Conservation (phyloP, 2,797 vertebrate genomes). For the Dryobates pubescens region DNA sequence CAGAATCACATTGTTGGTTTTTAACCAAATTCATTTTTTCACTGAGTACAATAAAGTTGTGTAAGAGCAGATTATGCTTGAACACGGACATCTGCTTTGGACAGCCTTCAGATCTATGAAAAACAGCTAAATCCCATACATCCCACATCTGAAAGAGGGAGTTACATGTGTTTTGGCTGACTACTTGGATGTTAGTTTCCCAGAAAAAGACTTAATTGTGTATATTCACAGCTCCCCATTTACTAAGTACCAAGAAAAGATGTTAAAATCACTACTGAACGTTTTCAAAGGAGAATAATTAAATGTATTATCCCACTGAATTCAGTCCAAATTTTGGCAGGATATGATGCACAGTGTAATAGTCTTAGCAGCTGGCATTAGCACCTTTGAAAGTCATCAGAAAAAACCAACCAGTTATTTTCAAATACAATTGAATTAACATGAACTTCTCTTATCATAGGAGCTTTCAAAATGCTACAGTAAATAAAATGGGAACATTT, state of each 20-base stretch:
- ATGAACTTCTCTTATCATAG: background rate
- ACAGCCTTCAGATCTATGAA: background rate
- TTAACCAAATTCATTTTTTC: background rate
- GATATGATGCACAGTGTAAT: background rate
- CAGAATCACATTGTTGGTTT: background rate
- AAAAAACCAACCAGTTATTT: background rate
- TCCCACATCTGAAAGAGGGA: background rate
- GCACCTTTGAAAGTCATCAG: background rate
- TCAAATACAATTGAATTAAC: slow-evolving; percentile 58
- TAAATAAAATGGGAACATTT: slow-evolving; percentile 61
- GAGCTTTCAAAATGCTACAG: slow-evolving; percentile 50
- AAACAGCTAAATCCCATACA: too few relatives aligned
- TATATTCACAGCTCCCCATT: background rate
- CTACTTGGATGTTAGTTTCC: background rate
- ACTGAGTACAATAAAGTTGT: background rate
- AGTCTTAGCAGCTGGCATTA: background rate
- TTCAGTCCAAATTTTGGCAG: background rate
- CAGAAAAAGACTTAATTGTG: background rate
- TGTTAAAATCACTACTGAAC: background rate
- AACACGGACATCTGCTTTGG: background rate
- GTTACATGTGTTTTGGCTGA: background rate
- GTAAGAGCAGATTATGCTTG: background rate
- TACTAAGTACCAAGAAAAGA: background rate
- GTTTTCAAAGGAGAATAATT: background rate
- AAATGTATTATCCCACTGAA: background rate